Evolutionary conservation across 2,797 vertebrate species (phyloP).

Genomic region (Calcarius lapponicus): DNA sequence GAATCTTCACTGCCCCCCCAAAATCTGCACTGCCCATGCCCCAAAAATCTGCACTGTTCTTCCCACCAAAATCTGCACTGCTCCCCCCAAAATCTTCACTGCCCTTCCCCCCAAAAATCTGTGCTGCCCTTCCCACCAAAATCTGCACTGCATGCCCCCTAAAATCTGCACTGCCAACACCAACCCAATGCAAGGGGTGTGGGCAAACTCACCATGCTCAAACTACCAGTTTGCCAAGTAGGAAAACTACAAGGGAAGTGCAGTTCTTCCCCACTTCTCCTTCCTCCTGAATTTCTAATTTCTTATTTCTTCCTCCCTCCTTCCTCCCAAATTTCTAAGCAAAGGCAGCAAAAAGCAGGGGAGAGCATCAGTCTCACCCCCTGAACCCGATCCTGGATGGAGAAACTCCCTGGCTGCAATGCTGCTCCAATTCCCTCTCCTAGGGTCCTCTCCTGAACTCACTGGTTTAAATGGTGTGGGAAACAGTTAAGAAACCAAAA

Average conservation of each 20-base stretch:
- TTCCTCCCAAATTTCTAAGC: background rate
- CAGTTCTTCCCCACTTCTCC: background rate
- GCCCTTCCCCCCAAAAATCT: background rate
- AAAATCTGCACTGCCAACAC: fast-evolving
- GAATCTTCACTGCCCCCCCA: background rate
- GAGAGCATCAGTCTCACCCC: background rate
- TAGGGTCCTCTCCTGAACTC: background rate
- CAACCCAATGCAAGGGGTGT: fast-evolving
- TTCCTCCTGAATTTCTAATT: background rate
- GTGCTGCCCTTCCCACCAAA: background rate
- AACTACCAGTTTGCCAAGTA: background rate
- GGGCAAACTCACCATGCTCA: background rate
- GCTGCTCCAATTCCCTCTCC: background rate
- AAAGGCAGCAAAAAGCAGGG: background rate
- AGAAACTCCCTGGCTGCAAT: background rate
- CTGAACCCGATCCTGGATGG: background rate
- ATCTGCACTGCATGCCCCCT: fast-evolving
- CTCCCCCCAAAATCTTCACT: background rate
- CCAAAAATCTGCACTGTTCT: background rate
- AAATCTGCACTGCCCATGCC: background rate
- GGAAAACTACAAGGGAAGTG: background rate
- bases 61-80: too few species aligned
- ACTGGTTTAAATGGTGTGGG: background rate
- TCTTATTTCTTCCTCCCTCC: background rate
- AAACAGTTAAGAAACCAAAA: background rate